Conservation (phyloP, 2,888 invertebrate species). For the Lepidonotus clava region DNA sequence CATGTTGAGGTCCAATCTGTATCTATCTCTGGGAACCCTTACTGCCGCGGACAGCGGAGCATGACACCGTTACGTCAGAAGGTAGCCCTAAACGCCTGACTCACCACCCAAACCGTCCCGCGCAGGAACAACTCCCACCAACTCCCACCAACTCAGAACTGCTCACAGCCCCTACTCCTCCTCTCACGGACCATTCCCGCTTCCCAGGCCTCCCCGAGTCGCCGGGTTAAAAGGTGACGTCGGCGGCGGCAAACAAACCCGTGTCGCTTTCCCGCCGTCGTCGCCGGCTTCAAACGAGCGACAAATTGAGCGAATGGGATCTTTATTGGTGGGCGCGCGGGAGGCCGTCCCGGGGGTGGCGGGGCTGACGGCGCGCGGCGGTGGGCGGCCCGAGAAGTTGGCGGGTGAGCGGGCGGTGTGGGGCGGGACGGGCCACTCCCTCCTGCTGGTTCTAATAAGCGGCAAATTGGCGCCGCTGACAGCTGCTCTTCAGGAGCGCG, state of each 20-base stretch:
- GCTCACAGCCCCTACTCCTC: neutral
- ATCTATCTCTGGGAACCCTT: too few species aligned
- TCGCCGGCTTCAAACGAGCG: neutral
- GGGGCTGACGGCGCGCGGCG: too few species aligned
- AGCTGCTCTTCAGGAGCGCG: neutral
- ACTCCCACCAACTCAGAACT: too few species aligned
- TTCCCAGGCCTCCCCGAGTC: slow-evolving; percentile 21
- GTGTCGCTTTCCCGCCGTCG: neutral
- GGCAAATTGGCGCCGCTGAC: neutral
- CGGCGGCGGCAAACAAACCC: neutral
- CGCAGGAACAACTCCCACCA: too few species aligned
- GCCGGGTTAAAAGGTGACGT: slow-evolving; percentile 17
- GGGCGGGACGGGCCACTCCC: too few species aligned
- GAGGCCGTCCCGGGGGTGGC: too few species aligned
- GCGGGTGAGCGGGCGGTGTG: too few species aligned
- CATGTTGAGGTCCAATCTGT: too few species aligned
- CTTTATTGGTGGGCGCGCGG: too few species aligned
- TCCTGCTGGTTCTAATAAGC: slow-evolving; percentile 4
- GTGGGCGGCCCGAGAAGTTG: too few species aligned
- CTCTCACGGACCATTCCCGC: neutral
- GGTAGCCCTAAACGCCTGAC: neutral
- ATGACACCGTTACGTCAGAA: slow-evolving; percentile 9
- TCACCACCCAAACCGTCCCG: neutral
- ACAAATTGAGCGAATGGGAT: slow-evolving; percentile 36
- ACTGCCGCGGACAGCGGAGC: neutral